These are phyloP conservation scores for Perca flavescens DNA, from an alignment of 2,113 vertebrate genomes.

Conservation along the genomic window DNA sequence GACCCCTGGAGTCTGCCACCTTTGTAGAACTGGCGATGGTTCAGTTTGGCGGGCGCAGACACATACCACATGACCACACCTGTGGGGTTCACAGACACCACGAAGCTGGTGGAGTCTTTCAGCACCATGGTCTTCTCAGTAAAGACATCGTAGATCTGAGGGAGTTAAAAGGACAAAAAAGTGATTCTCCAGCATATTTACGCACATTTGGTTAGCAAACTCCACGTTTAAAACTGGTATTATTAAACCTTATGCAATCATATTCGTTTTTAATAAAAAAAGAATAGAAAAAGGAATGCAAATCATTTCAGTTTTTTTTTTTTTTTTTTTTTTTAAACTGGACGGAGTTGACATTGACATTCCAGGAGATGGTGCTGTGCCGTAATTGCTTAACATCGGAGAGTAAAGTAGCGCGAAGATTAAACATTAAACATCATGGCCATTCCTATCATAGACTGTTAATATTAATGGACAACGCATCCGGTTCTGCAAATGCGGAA, in stretches of 20 bases:
- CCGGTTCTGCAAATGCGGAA: no score
- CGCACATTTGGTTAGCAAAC: background rate
- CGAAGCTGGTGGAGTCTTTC: slow-evolving; percentile 84
- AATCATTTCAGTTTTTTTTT: no score
- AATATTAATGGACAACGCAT: no score
- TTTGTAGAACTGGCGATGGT: slow-evolving; percentile 23
- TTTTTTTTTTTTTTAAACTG: no score
- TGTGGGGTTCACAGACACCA: slow-evolving; percentile 89
- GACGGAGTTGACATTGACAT: no score
- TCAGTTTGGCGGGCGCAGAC: slow-evolving; percentile 68
- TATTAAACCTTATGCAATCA: background rate
- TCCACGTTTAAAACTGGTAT: background rate
- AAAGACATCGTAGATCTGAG: slow-evolving; percentile 86
- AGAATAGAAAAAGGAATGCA: no score
- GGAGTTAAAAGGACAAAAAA: background rate
- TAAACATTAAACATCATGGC: no score
- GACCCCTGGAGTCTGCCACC: background rate
- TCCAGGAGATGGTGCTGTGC: no score
- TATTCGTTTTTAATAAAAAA: no score
- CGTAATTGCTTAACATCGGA: no score
- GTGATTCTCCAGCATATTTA: background rate
- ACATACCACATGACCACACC: slow-evolving; percentile 97
- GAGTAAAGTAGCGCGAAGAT: no score
- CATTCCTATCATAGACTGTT: no score
- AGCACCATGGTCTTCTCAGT: slow-evolving; percentile 68